Base-by-base conservation (phyloP, 2,888 invertebrate species). In the Strigamia transsilvanica region DNA sequence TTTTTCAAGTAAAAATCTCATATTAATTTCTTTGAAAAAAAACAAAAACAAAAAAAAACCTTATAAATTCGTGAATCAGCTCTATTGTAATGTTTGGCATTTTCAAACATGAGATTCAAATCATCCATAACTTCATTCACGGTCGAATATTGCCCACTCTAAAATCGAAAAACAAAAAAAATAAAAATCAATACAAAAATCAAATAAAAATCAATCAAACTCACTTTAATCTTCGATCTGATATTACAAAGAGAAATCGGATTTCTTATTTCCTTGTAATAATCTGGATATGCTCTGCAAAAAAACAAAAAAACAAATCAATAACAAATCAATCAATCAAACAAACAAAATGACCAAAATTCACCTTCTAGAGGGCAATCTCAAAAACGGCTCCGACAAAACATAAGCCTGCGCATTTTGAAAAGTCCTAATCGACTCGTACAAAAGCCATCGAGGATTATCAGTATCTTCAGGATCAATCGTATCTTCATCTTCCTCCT, bases 221-320 rank as follows among this genome's bases (percentile, higher is more conserved):
- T 27, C 27, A 89, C 89, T 87, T 89, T 90, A 41, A 91, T 86
- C 84, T 88, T 89, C 82, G 89, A 88, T 83, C 89, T 88, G 78
- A 99, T 98, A 89, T 98, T 97, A 85, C 94, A 93, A 86, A 99
- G 89, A 0, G 98, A 98, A 85, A 99, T 93, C 0, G 99, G 99
- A 86, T 95, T 94, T 87, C 96, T 95, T 81, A 99, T 99, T 87
- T 97, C 96, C 85, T 95, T 94, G 89, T 98, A 99, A 88, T 99
- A 99, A 89, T 99, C 99, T 0, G 98, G 96, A 89, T 99, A 98
- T 84, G 93, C 93, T 82, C 97, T 93, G n/a, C n/a, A n/a, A 84
- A 21, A 32, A 32, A 13, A 73, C 0, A 12, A 73, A 73, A 15
- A 73, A 7, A 23, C 13, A 10, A 73, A 18, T n/a, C n/a, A 73